A percentile compares a stretch with the other conserved stretches of the same genome.
Conservation (phyloP, 2,113 vertebrate species). For the Sminthopsis crassicaudata region DNA sequence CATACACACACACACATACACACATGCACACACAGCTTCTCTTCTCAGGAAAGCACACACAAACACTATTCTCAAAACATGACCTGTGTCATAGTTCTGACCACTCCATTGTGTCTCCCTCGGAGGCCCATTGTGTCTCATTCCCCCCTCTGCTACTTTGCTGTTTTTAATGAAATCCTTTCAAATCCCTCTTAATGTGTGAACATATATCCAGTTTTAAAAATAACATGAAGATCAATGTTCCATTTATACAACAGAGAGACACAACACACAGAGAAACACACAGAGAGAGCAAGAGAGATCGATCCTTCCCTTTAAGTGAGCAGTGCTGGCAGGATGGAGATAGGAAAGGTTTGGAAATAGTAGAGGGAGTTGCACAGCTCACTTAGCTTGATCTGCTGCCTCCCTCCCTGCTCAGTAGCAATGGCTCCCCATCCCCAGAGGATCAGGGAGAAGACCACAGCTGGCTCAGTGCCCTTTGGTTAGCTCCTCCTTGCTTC, state of each 20-base stretch:
- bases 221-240: slow-evolving; percentile 5
- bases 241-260: neutral
- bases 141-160: slow-evolving; percentile 25
- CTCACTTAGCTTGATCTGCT: neutral
- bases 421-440: neutral
- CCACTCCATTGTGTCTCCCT: neutral
- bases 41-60: slow-evolving; percentile 30
- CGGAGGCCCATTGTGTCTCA: slow-evolving; percentile 28
- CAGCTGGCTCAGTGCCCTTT: neutral
- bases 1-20: neutral
- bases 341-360: too few relatives aligned
- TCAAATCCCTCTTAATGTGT: neutral
- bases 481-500: neutral
- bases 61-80: neutral
- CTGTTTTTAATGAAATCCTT: slow-evolving; percentile 23
- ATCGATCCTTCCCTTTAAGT: neutral
- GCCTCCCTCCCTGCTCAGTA: neutral
- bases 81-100: neutral
- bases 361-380: too few relatives aligned
- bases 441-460: neutral
- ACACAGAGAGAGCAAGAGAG: neutral
- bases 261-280: too few relatives aligned
- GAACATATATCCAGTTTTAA: slow-evolving; percentile 16
- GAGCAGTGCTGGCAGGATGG: neutral
- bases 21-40: neutral